Evolutionary conservation across 2,113 vertebrate genomes (phyloP), one percentile per base, ranked within the genome.

Genomic region (Rhinopomastus cyanomelas): DNA sequence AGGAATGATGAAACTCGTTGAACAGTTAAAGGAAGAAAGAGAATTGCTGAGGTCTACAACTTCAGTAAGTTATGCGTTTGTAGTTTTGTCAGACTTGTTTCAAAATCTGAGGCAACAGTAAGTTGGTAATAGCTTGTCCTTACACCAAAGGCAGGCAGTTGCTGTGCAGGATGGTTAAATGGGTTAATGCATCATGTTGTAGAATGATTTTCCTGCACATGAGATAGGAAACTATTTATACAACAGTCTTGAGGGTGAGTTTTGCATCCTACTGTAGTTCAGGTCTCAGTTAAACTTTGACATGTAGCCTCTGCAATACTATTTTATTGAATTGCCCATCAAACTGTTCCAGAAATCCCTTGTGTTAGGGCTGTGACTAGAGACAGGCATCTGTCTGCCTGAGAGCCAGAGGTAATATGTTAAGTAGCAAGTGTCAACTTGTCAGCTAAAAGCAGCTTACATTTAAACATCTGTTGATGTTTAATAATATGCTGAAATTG

Each of bases 1-100:
- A 96, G 99, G 99, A 88, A 99, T 99, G 99, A 99, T 99, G 99
- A 99, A 99, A 95, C 98, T 99, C 53, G 99, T 99, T 91, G 99
- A 99, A 97, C 99, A 99, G 95, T 97, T 99, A 81, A 99, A 99
- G 96, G 99, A 99, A 62, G 99, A 99, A 74, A 96, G 99, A 88
- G 99, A 99, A 82, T 96, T 99, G 82, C 98, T 99, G 68, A 98
- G 98, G 74, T 98, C 99, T 68, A 99, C 97, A 61, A 99, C 99
- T 75, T 99, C 99, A 48, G 99, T 99, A 95, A 99, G 98, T 98
- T 72, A 69, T 22, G 9, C 68, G 22, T 75, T 72, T 4, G 1
- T 52, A 52, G 29, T 80, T 93, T 42, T 87, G 16, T 78, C 69
- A 65, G 29, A n/a, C 9, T 36, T 64, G 6, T 3, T 69, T 13